These are phyloP conservation scores for Yponomeuta cagnagella DNA, from an alignment of 2,888 invertebrate genomes.

Conservation along the genomic window DNA sequence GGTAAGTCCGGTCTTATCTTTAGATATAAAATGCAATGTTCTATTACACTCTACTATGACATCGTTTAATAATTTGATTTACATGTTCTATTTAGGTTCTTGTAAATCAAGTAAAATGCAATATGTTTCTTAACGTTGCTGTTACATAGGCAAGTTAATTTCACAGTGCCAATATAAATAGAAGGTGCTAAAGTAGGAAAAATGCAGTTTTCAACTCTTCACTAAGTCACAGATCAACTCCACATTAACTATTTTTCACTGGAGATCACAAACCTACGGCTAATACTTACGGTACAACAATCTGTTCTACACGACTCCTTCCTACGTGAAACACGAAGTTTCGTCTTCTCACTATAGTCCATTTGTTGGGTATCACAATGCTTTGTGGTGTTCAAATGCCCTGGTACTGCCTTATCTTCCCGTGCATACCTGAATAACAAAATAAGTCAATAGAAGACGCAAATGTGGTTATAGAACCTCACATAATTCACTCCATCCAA, in stretches of 20 bases:
- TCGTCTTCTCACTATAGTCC: slow-evolving; percentile 47
- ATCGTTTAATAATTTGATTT: background rate
- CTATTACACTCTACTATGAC: background rate
- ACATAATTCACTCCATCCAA: too few relatives aligned
- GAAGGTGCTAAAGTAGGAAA: background rate
- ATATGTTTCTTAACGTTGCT: background rate
- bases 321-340: background rate
- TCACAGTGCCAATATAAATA: background rate
- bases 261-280: slow-evolving; percentile 68
- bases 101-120: background rate
- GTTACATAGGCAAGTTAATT: background rate
- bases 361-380: slow-evolving; percentile 49
- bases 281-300: slow-evolving; percentile 44
- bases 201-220: slow-evolving; percentile 4
- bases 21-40: background rate
- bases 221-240: slow-evolving; percentile 45
- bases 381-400: slow-evolving; percentile 37
- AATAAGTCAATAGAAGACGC: background rate
- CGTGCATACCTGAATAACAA: background rate
- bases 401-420: slow-evolving; percentile 1
- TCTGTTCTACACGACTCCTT: background rate
- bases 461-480: too few relatives aligned
- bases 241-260: slow-evolving; percentile 36
- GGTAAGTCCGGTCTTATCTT: background rate
- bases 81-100: background rate